Evolutionary conservation across 1,140 invertebrate species (phyloP).

Genomic region (Macrobrachium nipponense): DNA sequence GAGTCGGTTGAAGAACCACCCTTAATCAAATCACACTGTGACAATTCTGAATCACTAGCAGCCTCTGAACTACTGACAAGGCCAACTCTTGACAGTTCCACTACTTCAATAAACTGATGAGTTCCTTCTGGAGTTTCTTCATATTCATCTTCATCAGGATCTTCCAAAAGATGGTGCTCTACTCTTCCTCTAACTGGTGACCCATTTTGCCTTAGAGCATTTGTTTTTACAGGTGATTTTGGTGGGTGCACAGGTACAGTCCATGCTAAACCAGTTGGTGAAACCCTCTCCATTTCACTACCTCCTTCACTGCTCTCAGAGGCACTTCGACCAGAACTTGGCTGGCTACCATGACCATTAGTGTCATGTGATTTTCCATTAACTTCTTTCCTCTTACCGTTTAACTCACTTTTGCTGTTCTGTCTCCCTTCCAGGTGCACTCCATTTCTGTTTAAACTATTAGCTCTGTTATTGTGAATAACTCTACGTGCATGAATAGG

Average conservation of each 20-base stretch:
- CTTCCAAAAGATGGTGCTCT: conserved; percentile 53
- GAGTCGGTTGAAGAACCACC: conserved; percentile 47
- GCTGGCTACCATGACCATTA: conserved; percentile 30
- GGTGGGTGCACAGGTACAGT: conserved; percentile 52
- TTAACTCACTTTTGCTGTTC: conserved; percentile 13
- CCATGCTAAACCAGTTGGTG: conserved; percentile 60
- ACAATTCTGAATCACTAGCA: conserved; percentile 63
- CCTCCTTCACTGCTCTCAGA: conserved; percentile 61
- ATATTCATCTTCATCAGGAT: conserved; percentile 63
- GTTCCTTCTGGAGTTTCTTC: conserved; percentile 53
- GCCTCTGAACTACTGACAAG: conserved; percentile 55
- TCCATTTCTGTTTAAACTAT: conserved; percentile 34
- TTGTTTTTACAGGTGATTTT: conserved; percentile 33
- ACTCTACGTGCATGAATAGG: conserved; percentile 34
- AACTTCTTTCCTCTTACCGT: conserved; percentile 27
- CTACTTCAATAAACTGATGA: conserved; percentile 44
- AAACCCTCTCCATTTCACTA: conserved; percentile 54
- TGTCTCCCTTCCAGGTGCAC: neutral
- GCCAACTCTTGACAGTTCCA: conserved; percentile 32
- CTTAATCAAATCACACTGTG: conserved; percentile 54
- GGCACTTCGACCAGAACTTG: conserved; percentile 37
- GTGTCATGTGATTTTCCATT: conserved; percentile 28
- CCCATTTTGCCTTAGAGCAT: conserved; percentile 34
- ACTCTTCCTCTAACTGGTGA: conserved; percentile 31
- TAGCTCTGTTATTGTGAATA: conserved; percentile 48